Conservation (phyloP, 2,888 invertebrate genomes). For the Aproaerema taeniolella region DNA sequence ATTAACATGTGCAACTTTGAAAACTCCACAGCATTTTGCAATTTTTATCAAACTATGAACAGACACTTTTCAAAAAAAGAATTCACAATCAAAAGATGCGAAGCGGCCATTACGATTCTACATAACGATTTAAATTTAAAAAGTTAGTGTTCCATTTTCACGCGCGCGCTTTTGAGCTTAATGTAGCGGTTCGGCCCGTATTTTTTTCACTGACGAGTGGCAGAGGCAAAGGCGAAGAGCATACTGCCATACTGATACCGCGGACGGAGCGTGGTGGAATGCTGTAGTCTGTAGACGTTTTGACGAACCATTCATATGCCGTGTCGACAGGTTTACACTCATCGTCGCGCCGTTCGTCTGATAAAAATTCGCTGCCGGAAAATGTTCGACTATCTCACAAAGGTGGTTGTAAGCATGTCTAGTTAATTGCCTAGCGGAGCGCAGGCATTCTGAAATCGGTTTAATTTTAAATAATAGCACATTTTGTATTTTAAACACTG, state of each 20-base stretch:
- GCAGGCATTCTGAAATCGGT: no score
- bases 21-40: constrained; percentile 13
- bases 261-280: not conserved
- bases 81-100: no score
- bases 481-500: no score
- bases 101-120: no score
- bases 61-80: constrained; percentile 16
- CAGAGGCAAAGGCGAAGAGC: constrained; percentile 35
- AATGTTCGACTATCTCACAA: no score
- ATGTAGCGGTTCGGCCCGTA: constrained; percentile 2
- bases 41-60: constrained; percentile 11
- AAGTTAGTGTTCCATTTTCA: constrained; percentile 16
- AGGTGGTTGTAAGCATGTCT: no score
- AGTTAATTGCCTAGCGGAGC: no score
- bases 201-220: constrained; percentile 43
- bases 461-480: no score
- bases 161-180: not conserved
- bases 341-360: constrained; percentile 23
- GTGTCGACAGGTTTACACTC: constrained; percentile 41
- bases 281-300: constrained; percentile 13
- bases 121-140: constrained; percentile 11
- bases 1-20: constrained; percentile 36
- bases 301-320: constrained; percentile 30
- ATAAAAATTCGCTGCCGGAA: no score
- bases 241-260: constrained; percentile 38